Evolutionary conservation across 2,113 vertebrate genomes (phyloP).

Genomic region (Bostrychus sinensis): DNA sequence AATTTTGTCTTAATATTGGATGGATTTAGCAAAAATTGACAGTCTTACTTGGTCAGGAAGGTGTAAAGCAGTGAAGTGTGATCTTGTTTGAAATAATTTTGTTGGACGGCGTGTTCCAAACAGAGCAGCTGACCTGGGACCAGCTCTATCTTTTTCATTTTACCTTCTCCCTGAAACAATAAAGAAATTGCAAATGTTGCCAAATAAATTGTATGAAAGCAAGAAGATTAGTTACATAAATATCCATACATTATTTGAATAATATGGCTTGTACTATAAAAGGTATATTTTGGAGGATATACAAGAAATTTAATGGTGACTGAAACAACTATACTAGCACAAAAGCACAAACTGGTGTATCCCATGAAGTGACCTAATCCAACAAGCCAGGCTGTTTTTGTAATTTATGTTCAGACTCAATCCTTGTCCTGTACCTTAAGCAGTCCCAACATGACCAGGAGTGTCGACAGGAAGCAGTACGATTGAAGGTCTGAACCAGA

Average conservation of each 20-base stretch:
- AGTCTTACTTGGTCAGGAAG: conserved; percentile 91
- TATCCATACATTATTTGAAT: no score
- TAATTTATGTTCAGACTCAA: no score
- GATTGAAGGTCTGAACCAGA: conserved; percentile 81
- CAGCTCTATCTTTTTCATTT: conserved; percentile 81
- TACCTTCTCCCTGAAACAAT: conserved; percentile 87
- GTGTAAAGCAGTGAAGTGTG: conserved; percentile 83
- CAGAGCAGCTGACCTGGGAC: conserved; percentile 88
- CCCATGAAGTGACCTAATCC: no score
- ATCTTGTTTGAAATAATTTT: conserved; percentile 89
- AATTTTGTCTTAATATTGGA: no score
- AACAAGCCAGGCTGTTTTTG: no score
- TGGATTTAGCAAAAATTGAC: neutral
- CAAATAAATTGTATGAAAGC: no score
- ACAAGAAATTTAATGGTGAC: no score
- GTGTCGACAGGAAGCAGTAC: conserved; percentile 84
- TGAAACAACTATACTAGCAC: no score
- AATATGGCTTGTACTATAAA: no score
- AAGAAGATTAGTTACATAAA: no score
- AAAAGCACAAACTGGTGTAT: no score
- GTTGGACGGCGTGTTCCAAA: conserved; percentile 89
- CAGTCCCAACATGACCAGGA: conserved; percentile 90
- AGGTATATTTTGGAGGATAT: no score
- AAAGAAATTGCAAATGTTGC: neutral
- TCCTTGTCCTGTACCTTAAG: conserved; percentile 91